A percentile compares a stretch with the other conserved stretches of the same genome.
phyloP scores from a whole-genome alignment of 2,888 invertebrate genomes.

The Didymodactylos carnosus region DNA sequence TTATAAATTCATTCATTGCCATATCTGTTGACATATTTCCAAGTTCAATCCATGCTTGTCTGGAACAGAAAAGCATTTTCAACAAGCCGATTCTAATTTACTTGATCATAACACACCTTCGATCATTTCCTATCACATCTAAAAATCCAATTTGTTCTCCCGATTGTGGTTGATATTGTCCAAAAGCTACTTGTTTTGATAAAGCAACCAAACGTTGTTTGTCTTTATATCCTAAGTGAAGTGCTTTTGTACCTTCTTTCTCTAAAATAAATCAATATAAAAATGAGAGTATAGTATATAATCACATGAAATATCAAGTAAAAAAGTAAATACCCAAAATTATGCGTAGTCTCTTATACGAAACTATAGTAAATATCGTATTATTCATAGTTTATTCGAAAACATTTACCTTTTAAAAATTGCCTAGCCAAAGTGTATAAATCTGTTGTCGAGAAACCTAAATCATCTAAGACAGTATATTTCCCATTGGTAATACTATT shows the following conservation, averaged over 20 bases:
- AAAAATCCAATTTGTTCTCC: slow-evolving; percentile 65
- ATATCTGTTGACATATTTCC: slow-evolving; percentile 63
- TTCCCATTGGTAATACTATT: no score
- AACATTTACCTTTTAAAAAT: slow-evolving; percentile 4
- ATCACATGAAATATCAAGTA: no score
- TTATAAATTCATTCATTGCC: slow-evolving; percentile 77
- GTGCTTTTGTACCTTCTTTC: slow-evolving; percentile 76
- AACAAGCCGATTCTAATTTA: no score
- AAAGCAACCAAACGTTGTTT: slow-evolving; percentile 71
- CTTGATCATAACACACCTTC: slow-evolving; percentile 43
- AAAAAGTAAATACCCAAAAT: no score
- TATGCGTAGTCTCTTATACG: no score
- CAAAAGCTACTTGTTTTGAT: slow-evolving; percentile 70
- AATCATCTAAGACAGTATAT: neutral
- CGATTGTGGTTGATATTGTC: slow-evolving; percentile 41
- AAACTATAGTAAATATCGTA: no score
- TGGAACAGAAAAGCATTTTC: no score
- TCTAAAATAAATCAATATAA: slow-evolving; percentile 48
- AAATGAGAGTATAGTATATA: neutral
- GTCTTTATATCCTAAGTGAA: slow-evolving; percentile 78
- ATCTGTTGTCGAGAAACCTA: neutral
- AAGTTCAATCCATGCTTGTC: slow-evolving; percentile 72
- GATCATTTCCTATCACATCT: slow-evolving; percentile 79
- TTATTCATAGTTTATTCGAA: neutral
- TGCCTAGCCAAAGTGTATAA: neutral